Conservation (phyloP, 35 echinoderm and acorn worm species). For the Stichopus chloronotus region DNA sequence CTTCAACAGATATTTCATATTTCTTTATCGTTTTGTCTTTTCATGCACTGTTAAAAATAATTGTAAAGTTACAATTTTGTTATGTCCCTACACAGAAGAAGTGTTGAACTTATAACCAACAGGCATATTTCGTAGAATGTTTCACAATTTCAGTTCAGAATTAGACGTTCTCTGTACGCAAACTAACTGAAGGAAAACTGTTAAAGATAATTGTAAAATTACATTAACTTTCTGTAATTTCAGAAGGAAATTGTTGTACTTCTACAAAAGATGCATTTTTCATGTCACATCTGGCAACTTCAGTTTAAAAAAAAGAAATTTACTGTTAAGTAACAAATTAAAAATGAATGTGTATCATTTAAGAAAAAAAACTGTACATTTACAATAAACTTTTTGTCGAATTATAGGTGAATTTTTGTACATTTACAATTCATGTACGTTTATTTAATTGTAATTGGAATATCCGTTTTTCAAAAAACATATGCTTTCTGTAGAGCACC, state of each 20-base stretch:
- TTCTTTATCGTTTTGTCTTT: too few species aligned
- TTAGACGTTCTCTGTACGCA: neutral
- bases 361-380: neutral
- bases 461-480: conserved; percentile 1
- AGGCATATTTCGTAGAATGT: too few species aligned
- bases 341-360: neutral
- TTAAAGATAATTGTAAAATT: conserved; percentile 12
- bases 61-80: too few species aligned
- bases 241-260: neutral
- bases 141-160: too few species aligned
- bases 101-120: too few species aligned
- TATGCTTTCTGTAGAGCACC: neutral
- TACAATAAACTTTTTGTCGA: too few species aligned
- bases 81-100: too few species aligned
- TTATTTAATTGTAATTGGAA: conserved; percentile 1
- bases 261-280: conserved; percentile 5
- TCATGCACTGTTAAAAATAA: too few species aligned
- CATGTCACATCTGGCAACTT: neutral
- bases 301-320: neutral
- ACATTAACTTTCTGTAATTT: too few species aligned
- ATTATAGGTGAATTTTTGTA: too few species aligned
- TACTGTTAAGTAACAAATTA: neutral
- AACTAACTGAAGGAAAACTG: neutral
- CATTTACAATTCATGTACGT: neutral
- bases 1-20: too few species aligned